Evolutionary conservation across 2,797 vertebrate species (phyloP).

Genomic region (Lepus townsendii): DNA sequence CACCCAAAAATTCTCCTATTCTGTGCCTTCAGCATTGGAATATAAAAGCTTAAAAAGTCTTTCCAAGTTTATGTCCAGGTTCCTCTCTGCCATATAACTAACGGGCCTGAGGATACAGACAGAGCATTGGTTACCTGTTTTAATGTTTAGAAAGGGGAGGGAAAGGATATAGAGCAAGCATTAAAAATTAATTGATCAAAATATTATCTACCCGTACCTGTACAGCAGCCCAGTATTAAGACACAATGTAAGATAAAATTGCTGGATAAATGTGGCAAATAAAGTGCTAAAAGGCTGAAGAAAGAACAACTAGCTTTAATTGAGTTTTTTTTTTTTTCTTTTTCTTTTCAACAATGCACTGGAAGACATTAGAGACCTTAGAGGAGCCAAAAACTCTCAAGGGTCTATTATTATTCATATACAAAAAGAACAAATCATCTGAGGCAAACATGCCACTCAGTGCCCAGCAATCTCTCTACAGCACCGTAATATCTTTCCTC

Average conservation of each 20-base stretch:
- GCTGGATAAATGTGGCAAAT: background rate
- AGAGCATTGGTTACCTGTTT: background rate
- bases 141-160: background rate
- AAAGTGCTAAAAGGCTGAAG: background rate
- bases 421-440: constrained; percentile 67
- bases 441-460: constrained; percentile 54
- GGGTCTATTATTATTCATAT: constrained; percentile 51
- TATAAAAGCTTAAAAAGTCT: background rate
- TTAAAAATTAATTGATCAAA: constrained; percentile 6
- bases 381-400: constrained; percentile 54
- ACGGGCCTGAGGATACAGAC: background rate
- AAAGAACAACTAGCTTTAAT: constrained; percentile 11
- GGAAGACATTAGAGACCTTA: constrained; percentile 64
- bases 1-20: background rate
- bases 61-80: background rate
- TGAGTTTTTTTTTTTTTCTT: constrained; percentile 15
- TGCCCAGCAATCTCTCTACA: constrained; percentile 43
- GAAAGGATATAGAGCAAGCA: background rate
- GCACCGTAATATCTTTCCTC: background rate
- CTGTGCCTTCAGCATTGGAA: background rate
- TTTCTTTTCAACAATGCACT: background rate
- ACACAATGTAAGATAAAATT: background rate
- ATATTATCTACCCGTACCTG: background rate
- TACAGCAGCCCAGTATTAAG: background rate
- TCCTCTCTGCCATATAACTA: background rate